Conservation (phyloP, 2,888 invertebrate genomes). For the Coelopa pilipes region DNA sequence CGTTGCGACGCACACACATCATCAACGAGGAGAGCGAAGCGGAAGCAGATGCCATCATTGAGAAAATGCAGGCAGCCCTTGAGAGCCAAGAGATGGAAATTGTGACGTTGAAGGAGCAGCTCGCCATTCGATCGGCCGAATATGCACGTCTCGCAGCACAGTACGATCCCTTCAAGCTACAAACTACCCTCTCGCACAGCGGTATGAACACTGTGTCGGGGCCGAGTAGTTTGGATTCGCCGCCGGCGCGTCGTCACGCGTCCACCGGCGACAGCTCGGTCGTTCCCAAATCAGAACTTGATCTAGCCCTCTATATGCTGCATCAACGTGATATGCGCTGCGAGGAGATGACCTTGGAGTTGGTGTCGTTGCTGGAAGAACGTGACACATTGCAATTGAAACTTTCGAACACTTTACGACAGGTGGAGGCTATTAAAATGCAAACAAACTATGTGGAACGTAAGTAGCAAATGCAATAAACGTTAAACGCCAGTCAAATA, state of each 20-base stretch:
- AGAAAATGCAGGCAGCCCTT: slow-evolving; percentile 69
- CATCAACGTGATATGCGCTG: slow-evolving; percentile 88
- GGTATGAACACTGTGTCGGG: slow-evolving; percentile 38
- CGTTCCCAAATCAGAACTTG: slow-evolving; percentile 74
- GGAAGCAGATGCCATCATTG: slow-evolving; percentile 49
- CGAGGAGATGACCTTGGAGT: slow-evolving; percentile 86
- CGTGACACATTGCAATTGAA: slow-evolving; percentile 85
- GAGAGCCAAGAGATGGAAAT: slow-evolving; percentile 80
- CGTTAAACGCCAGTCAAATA: background rate
- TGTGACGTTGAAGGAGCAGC: slow-evolving; percentile 76
- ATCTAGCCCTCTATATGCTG: slow-evolving; percentile 84
- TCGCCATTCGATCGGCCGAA: slow-evolving; percentile 72
- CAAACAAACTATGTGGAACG: slow-evolving; percentile 48
- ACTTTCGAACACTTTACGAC: slow-evolving; percentile 81
- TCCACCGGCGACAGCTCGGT: slow-evolving; percentile 28
- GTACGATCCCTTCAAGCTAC: slow-evolving; percentile 65
- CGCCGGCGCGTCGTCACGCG: slow-evolving; percentile 3
- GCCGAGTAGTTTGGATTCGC: slow-evolving; percentile 14
- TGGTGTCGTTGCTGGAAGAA: slow-evolving; percentile 85
- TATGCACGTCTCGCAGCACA: slow-evolving; percentile 69
- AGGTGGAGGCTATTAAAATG: slow-evolving; percentile 72
- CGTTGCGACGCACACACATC: slow-evolving; percentile 45
- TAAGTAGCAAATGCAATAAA: slow-evolving; percentile 44
- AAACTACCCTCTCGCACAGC: slow-evolving; percentile 54
- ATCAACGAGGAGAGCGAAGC: slow-evolving; percentile 50